Percentiles rank a stretch among this genome's conserved stretches.
Conservation (phyloP, 1,140 invertebrate genomes). For the Heliothis virescens region DNA sequence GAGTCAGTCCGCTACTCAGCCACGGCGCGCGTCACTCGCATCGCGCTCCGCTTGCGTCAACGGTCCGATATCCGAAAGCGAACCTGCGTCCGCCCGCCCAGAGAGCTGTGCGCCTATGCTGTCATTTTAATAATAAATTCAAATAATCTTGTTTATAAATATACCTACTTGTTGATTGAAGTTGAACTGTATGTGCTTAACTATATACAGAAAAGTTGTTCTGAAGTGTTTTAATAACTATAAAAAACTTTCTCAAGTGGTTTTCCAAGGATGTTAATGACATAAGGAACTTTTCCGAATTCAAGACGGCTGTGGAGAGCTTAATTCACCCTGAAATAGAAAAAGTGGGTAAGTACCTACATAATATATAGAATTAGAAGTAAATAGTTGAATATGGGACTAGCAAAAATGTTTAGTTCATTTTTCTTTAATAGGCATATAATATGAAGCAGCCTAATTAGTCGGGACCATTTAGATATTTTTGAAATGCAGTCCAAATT, state of each 20-base stretch:
- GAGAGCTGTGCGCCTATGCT: conserved; percentile 54
- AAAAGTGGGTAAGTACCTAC: conserved; percentile 68
- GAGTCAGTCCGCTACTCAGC: conserved; percentile 60
- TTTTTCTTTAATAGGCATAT: neutral
- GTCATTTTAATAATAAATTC: conserved; percentile 50
- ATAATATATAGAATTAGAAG: conserved; percentile 45
- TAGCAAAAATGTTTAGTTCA: neutral
- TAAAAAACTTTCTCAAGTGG: conserved; percentile 39
- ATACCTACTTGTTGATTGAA: neutral
- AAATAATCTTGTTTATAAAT: conserved; percentile 48
- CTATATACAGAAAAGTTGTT: conserved; percentile 26
- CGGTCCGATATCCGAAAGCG: conserved; percentile 50
- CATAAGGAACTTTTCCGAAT: conserved; percentile 33
- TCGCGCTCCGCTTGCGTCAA: conserved; percentile 51
- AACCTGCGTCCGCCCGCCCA: conserved; percentile 55
- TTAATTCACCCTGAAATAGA: conserved; percentile 52
- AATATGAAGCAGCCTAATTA: too few relatives aligned
- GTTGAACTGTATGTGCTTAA: conserved; percentile 21
- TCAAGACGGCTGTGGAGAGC: conserved; percentile 49
- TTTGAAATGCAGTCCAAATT: too few relatives aligned
- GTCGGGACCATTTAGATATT: too few relatives aligned
- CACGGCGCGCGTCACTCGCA: conserved; percentile 61
- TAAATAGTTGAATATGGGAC: neutral
- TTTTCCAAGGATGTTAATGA: conserved; percentile 42
- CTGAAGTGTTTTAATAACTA: conserved; percentile 46